Evolutionary conservation across 2,888 invertebrate species (phyloP).

Genomic region (Trachelus tabidus): DNA sequence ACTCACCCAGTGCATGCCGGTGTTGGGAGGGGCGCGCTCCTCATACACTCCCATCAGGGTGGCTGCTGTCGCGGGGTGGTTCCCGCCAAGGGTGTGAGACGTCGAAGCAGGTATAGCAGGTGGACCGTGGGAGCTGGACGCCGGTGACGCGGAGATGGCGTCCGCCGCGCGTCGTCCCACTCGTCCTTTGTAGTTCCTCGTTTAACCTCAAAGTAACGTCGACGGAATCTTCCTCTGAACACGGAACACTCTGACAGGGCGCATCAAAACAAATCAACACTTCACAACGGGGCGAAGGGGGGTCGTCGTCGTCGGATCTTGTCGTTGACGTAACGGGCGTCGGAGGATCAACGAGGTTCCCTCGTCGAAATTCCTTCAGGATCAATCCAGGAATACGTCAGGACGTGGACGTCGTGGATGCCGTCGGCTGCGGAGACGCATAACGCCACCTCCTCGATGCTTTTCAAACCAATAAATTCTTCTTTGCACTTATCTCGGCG

Average conservation of each 20-base stretch:
- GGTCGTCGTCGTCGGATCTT: no score
- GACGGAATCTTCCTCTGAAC: constrained; percentile 19
- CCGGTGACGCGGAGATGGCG: constrained; percentile 67
- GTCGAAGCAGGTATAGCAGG: constrained; percentile 59
- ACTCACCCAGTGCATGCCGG: constrained; percentile 92
- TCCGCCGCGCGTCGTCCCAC: constrained; percentile 48
- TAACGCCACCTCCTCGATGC: no score
- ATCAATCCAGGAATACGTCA: no score
- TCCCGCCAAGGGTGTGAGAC: constrained; percentile 62
- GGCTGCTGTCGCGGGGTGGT: constrained; percentile 64
- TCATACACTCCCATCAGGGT: constrained; percentile 92
- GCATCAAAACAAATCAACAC: background rate
- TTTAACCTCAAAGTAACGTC: constrained; percentile 22
- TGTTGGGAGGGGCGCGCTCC: constrained; percentile 81
- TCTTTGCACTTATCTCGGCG: no score
- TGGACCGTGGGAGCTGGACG: constrained; percentile 67
- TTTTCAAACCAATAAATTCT: no score
- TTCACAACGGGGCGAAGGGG: background rate
- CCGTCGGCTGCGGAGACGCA: no score
- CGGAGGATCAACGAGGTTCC: no score
- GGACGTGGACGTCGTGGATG: no score
- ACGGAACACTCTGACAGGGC: background rate
- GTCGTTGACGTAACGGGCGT: no score
- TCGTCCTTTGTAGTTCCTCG: constrained; percentile 27
- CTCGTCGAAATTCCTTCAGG: no score